Evolutionary conservation across 1,140 invertebrate species (phyloP), one percentile per base, ranked within the genome.

Genomic region (Monomorium pharaonis): DNA sequence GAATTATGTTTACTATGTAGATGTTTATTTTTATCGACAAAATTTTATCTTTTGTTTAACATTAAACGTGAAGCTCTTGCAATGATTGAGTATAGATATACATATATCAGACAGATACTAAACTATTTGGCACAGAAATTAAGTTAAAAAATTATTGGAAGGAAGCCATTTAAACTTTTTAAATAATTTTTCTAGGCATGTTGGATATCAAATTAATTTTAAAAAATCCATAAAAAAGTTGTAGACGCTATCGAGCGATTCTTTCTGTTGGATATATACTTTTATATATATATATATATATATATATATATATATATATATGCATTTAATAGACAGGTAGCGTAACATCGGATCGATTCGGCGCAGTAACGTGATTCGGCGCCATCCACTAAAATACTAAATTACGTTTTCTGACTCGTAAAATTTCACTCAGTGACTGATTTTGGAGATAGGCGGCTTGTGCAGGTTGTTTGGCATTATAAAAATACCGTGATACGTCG

Each of bases 401-500:
- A 65, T 81, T 72, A 44, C 9, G 37, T 72, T 81, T 81, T 81
- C n/a, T 49, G 63, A 33, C 78, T 72, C 51, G 49, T 81, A 81
- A 81, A 72, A 81, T 81, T 81, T 81, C 65, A 18, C 24, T 27
- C 63, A 33, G 12, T 65, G 18, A 72, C 65, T 56, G 65, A 81
- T 81, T 81, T 81, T 58, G 65, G 78, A 70, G 21, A 51, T 49
- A 37, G 37, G 27, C 60, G 27, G 30, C 42, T 65, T 42, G 75
- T 27, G 30, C 65, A 30, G 37, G 33, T 24, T 81, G 78, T 70
- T 70, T 24, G 37, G 18, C 63, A 58, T 81, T 65, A 81, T 81
- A 81, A 81, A 74, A 72, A 54, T 58, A 51, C 49, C 37, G 65
- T 81, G 65, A 81, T 81, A 72, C 37, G 14, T 81, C 78, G 78